Conservation (phyloP, 2,797 vertebrate species). For the Tauraco hartlaubi region DNA sequence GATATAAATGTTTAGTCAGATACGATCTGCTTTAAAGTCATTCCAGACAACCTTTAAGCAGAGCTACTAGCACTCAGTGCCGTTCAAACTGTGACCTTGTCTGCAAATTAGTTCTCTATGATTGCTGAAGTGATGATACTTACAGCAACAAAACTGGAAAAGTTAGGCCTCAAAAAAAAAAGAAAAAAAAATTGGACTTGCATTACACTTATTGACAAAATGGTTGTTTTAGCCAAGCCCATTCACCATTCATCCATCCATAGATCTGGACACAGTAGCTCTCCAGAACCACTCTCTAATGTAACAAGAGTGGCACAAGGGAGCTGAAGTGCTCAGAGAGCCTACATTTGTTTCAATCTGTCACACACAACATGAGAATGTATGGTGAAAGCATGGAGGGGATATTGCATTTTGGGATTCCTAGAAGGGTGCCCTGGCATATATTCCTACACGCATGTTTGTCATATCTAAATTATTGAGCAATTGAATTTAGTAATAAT, state of each 20-base stretch:
- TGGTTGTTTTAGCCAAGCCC: not conserved
- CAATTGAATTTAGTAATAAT: constrained; percentile 69
- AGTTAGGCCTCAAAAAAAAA: not conserved
- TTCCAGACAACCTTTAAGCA: not conserved
- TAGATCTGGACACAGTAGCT: not conserved
- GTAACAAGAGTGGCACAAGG: not conserved
- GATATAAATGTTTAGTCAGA: not conserved
- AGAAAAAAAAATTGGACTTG: not conserved
- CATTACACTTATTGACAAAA: not conserved
- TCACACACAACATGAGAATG: not conserved
- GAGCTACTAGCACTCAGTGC: not conserved
- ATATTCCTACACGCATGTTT: constrained; percentile 45
- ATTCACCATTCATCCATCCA: not conserved
- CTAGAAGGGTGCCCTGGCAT: constrained; percentile 48
- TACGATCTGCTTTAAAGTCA: not conserved
- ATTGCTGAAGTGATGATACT: not conserved
- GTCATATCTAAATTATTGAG: constrained; percentile 56
- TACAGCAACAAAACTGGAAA: not conserved
- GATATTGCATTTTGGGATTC: constrained; percentile 22
- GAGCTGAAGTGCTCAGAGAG: not conserved
- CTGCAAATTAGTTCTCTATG: not conserved
- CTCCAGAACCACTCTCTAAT: not conserved
- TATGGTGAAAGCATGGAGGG: not conserved
- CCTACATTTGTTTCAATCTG: constrained; percentile 12
- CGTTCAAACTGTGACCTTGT: not conserved